These are phyloP conservation scores for Matsumyia berberina DNA, from an alignment of 2,888 invertebrate genomes.

Conservation along the genomic window DNA sequence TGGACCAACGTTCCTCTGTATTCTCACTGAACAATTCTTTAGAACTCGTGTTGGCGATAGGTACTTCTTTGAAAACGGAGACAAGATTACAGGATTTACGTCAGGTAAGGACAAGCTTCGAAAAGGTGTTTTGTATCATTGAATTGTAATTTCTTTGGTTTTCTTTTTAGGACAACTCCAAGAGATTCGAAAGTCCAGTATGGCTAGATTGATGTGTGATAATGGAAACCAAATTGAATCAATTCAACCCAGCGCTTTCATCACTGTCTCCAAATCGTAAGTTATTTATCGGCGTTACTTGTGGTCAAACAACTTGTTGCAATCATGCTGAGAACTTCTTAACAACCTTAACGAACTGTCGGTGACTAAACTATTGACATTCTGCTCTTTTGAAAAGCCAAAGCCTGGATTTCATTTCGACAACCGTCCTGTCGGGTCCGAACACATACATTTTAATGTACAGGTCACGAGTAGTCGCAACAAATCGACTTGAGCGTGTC, in stretches of 20 bases:
- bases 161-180: slow-evolving; percentile 87
- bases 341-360: no score
- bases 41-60: slow-evolving; percentile 94
- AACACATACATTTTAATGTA: no score
- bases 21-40: slow-evolving; percentile 94
- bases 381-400: no score
- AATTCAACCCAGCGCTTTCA: slow-evolving; percentile 89
- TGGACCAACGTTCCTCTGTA: slow-evolving; percentile 95
- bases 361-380: no score
- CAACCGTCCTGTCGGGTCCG: no score
- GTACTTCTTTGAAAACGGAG: slow-evolving; percentile 92
- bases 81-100: slow-evolving; percentile 87
- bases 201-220: slow-evolving; percentile 92
- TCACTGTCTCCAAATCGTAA: slow-evolving; percentile 87
- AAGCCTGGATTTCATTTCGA: no score
- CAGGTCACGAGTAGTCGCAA: no score
- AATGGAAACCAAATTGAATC: slow-evolving; percentile 89
- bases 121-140: neutral
- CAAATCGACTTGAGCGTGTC: no score
- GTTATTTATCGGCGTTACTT: slow-evolving; percentile 74
- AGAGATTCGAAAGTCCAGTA: slow-evolving; percentile 90
- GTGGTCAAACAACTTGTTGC: no score
- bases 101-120: slow-evolving; percentile 84
- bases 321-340: no score
- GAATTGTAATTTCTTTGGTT: slow-evolving; percentile 3